Percentiles rank a stretch among this genome's conserved stretches.
These are phyloP conservation scores for Rhopalosiphum maidis DNA, from an alignment of 1,140 invertebrate genomes.

Conservation along the genomic window DNA sequence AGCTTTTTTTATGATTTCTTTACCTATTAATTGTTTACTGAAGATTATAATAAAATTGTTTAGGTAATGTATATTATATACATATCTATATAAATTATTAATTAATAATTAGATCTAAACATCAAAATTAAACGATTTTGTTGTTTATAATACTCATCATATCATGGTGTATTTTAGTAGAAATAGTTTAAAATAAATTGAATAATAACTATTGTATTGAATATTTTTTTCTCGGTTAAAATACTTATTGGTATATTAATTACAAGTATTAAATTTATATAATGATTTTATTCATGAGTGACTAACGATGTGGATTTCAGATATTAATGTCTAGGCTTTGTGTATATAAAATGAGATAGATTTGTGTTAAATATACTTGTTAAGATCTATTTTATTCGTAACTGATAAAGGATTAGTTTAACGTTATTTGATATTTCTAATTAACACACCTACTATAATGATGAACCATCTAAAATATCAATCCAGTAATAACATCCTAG, in stretches of 20 bases:
- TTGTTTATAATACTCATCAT: too few species aligned
- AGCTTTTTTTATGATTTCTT: neutral
- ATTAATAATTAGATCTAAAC: too few species aligned
- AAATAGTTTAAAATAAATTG: too few species aligned
- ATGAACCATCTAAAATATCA: neutral
- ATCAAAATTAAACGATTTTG: too few species aligned
- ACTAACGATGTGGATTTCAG: too few species aligned
- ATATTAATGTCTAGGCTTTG: neutral
- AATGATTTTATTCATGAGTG: neutral
- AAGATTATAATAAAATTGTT: neutral
- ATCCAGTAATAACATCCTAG: neutral
- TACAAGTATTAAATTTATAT: neutral
- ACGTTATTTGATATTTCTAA: neutral
- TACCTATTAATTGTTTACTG: neutral
- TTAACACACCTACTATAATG: neutral
- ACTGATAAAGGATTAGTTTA: neutral
- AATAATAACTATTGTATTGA: too few species aligned
- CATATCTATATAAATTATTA: too few species aligned
- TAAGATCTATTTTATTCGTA: neutral
- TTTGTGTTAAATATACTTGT: neutral
- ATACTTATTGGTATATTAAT: too few species aligned
- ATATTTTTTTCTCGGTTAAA: neutral
- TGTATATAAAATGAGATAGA: neutral
- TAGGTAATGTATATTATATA: too few species aligned
- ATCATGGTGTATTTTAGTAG: too few species aligned